Evolutionary conservation across 2,797 vertebrate species (phyloP).

Genomic region (Telmatherina bonti): DNA sequence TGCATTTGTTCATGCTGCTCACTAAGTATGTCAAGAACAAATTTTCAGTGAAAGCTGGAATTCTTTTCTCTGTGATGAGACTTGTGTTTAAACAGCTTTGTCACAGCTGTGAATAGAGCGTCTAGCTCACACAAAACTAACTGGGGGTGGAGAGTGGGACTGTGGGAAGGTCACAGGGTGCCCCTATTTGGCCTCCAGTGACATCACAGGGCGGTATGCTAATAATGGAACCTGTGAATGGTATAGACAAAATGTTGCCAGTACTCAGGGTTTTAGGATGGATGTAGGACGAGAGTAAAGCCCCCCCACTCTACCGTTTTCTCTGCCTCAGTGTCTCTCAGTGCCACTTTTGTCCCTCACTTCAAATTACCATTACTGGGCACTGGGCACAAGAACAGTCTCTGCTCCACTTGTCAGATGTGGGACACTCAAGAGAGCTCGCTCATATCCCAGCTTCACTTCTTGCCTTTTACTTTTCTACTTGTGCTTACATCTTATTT

Average conservation of each 20-base stretch:
- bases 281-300: conserved; percentile 58
- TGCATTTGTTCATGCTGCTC: conserved; percentile 30
- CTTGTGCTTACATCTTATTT: conserved; percentile 37
- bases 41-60: conserved; percentile 36
- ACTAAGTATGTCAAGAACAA: conserved; percentile 24
- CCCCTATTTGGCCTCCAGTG: conserved; percentile 76
- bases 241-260: conserved; percentile 56
- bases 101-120: conserved; percentile 68
- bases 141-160: conserved; percentile 53
- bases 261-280: conserved; percentile 54
- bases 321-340: conserved; percentile 50
- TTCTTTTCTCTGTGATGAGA: conserved; percentile 52
- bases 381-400: conserved; percentile 65
- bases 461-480: conserved; percentile 22
- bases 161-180: conserved; percentile 79
- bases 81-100: conserved; percentile 70
- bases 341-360: conserved; percentile 69
- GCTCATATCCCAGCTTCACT: conserved; percentile 44
- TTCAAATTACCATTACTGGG: conserved; percentile 78
- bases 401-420: conserved; percentile 80
- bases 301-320: conserved; percentile 18
- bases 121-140: conserved; percentile 67
- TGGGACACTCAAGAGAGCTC: conserved; percentile 63
- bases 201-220: conserved; percentile 71
- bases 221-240: conserved; percentile 75